Evolutionary conservation across 2,888 invertebrate species (phyloP), one percentile per base, ranked within the genome.

Genomic region (Caenorhabditis sp.): DNA sequence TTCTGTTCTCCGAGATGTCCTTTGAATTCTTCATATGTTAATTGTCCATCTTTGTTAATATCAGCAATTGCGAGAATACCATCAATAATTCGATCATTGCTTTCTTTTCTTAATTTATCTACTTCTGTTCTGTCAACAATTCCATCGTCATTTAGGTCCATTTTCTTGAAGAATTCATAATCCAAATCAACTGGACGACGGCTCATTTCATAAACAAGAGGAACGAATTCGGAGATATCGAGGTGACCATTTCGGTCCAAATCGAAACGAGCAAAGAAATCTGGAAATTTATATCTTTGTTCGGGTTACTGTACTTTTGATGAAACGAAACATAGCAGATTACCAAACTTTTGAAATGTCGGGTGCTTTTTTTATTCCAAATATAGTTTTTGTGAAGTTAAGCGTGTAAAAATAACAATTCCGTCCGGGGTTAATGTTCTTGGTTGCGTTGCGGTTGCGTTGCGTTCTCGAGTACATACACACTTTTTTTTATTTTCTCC

Each of bases 11-110:
- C 65, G 23, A 81, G 60, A 50, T 84, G 77, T 14, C 62, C 60
- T 27, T 70, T 73, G 70, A 84, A 83, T 63, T 84, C 84, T 17
- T 72, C 68, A 57, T 77, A 78, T 12, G 83, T 73, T 63, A 85
- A 78, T 36, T 75, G 70, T 2, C 80, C 80, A 63, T 85, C 85
- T 12, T 61, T 25, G 63, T 85, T 78, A 14, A 67, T 63, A 59
- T 85, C 85, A 50, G 85, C 84, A n/a, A 85, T 80, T 49, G 74
- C 64, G 59, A 85, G 77, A 36, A 85, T 78, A 8, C 85, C 85
- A 52, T 81, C 76, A 27, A 84, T 77, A 63, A 85, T 86, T 54
- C 78, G 53, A 36, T 63, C 76, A 52, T 76, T 73, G 49, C 69
- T 76, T 14, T 76, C 69, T 10, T 60, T 61, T 52, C 77, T 59